Percentiles rank a stretch among this genome's conserved stretches.
phyloP scores from a whole-genome alignment of 2,797 vertebrate species.

The Lagodon rhomboides region DNA sequence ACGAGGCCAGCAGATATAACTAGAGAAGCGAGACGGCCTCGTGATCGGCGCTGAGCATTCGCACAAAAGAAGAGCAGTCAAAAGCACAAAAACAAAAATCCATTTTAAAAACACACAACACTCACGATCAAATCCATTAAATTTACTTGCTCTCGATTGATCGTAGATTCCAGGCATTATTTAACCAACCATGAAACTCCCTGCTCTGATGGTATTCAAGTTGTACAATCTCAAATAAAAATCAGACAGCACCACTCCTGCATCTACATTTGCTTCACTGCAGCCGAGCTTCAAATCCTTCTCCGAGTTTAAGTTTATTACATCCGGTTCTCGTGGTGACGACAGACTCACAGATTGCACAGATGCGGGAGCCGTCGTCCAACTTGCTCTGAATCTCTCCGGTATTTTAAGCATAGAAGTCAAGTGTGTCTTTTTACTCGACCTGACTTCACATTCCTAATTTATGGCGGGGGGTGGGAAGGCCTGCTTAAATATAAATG shows the following conservation, averaged over 20 bases:
- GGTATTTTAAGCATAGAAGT: conserved; percentile 45
- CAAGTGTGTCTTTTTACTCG: conserved; percentile 21
- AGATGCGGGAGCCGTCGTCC: neutral
- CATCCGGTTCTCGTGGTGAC: neutral
- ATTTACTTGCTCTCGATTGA: neutral
- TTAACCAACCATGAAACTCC: neutral
- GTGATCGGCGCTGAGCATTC: conserved; percentile 2
- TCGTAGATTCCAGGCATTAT: neutral
- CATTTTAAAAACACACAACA: neutral
- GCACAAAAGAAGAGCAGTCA: neutral
- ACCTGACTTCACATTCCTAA: conserved; percentile 61
- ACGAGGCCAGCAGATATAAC: conserved; percentile 20
- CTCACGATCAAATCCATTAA: neutral
- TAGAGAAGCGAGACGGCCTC: neutral
- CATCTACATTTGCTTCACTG: neutral
- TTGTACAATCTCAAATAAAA: neutral
- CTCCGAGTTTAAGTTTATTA: neutral
- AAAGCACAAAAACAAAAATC: neutral
- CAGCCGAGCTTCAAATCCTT: neutral
- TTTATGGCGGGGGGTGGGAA: conserved; percentile 51
- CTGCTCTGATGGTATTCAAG: neutral
- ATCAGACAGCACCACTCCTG: neutral
- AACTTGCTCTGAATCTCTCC: conserved; percentile 21
- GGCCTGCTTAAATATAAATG: conserved; percentile 70
- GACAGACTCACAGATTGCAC: conserved; percentile 9